phyloP scores from a whole-genome alignment of 2,888 invertebrate genomes.

The Eristalis arbustorum region DNA sequence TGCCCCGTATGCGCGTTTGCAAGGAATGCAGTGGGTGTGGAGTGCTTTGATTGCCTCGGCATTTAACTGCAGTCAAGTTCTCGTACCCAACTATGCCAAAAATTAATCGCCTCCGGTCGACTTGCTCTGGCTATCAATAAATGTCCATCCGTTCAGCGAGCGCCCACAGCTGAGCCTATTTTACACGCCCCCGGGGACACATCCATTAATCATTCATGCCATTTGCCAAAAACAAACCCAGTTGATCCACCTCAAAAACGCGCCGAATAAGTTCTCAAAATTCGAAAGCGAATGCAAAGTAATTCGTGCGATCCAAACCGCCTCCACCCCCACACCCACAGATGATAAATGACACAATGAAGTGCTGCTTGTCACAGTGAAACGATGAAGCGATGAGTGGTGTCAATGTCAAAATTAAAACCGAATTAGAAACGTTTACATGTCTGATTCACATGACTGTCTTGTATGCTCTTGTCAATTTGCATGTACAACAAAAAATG shows the following conservation, averaged over 20 bases:
- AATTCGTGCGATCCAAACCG: neutral
- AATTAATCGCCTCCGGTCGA: neutral
- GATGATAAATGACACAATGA: neutral
- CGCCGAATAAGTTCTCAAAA: neutral
- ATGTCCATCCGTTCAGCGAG: too few species aligned
- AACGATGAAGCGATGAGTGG: neutral
- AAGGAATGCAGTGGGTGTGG: too few species aligned
- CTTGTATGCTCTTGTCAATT: conserved; percentile 9
- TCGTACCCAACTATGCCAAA: too few species aligned
- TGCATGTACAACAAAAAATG: neutral
- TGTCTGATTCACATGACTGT: conserved; percentile 42
- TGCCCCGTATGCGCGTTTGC: too few species aligned
- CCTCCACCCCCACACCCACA: too few species aligned
- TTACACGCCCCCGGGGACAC: neutral
- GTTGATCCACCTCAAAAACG: neutral
- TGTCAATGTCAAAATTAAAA: conserved; percentile 1
- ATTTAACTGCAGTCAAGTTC: too few species aligned
- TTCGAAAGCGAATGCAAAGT: neutral
- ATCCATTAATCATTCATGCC: neutral
- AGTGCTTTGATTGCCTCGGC: too few species aligned
- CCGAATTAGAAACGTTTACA: neutral
- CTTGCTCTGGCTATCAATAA: neutral
- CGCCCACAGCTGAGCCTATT: too few species aligned
- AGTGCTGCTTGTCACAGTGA: neutral
- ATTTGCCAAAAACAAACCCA: neutral